Conservation (phyloP, 92 coral and sea anemone species). For the Epizoanthus scotinus region DNA sequence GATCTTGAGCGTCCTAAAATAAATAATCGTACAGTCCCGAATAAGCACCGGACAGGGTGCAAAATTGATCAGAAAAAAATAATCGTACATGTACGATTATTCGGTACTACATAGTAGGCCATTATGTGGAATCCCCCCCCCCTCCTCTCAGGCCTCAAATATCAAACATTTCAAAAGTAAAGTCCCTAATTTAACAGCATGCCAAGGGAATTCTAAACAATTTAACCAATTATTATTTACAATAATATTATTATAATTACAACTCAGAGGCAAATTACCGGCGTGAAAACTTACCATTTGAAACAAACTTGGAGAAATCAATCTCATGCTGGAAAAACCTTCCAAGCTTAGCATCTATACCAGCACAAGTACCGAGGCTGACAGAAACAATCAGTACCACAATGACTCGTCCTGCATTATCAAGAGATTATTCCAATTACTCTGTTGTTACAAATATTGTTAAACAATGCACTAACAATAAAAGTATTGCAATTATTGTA, state of each 20-base stretch:
- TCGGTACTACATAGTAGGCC: too few species aligned
- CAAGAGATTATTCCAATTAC: neutral
- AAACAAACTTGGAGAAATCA: slow-evolving; percentile 44
- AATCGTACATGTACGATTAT: too few species aligned
- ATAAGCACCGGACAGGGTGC: too few species aligned
- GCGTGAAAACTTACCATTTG: slow-evolving; percentile 44
- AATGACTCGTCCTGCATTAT: slow-evolving; percentile 4
- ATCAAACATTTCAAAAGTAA: too few species aligned
- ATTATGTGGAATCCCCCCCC: too few species aligned
- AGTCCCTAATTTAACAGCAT: too few species aligned
- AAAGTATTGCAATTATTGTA: neutral
- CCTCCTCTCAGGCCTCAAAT: too few species aligned
- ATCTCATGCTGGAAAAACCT: slow-evolving; percentile 67
- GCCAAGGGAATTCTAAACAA: neutral
- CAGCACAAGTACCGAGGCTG: slow-evolving; percentile 3
- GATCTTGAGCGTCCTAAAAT: too few species aligned
- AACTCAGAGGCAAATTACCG: slow-evolving; percentile 39
- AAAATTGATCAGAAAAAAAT: too few species aligned
- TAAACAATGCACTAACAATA: too few species aligned
- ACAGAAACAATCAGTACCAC: slow-evolving; percentile 8
- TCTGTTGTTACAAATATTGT: neutral
- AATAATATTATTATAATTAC: neutral
- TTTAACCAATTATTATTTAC: neutral
- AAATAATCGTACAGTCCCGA: too few species aligned
- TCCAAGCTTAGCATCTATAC: slow-evolving; percentile 53